A percentile compares a stretch with the other conserved stretches of the same genome.
These are phyloP conservation scores for Pundamilia nyererei DNA, from an alignment of 2,113 vertebrate species.

Conservation along the genomic window DNA sequence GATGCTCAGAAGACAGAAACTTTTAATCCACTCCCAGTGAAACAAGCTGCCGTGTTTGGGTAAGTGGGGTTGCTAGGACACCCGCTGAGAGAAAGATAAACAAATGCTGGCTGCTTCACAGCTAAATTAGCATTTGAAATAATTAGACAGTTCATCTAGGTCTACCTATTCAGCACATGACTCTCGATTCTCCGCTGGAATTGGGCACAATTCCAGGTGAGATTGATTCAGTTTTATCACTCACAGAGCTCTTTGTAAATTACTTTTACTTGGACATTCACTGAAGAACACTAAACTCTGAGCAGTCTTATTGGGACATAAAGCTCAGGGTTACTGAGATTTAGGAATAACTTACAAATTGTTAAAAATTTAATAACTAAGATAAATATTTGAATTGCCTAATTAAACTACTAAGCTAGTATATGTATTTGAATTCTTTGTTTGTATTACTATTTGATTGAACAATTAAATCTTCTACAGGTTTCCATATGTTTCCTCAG, in stretches of 20 bases:
- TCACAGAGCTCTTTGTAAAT: not conserved
- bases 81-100: conserved; percentile 3
- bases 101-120: not conserved
- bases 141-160: conserved; percentile 2
- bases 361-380: not conserved
- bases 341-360: not conserved
- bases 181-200: not conserved
- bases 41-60: conserved; percentile 6
- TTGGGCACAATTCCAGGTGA: not conserved
- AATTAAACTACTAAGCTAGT: not conserved
- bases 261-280: not conserved
- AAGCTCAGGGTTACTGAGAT: not conserved
- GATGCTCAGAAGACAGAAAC: conserved; percentile 38
- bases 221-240: not conserved
- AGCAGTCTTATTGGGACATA: not conserved
- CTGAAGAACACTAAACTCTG: not conserved
- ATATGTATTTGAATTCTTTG: not conserved
- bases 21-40: conserved; percentile 30
- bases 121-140: conserved; percentile 27
- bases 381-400: not conserved
- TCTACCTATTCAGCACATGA: not conserved
- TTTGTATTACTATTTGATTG: not conserved
- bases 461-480: not conserved
- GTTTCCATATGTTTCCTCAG: not conserved
- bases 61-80: not conserved